These are phyloP conservation scores for Dasypogon diadema DNA, from an alignment of 2,888 invertebrate species.

Conservation along the genomic window DNA sequence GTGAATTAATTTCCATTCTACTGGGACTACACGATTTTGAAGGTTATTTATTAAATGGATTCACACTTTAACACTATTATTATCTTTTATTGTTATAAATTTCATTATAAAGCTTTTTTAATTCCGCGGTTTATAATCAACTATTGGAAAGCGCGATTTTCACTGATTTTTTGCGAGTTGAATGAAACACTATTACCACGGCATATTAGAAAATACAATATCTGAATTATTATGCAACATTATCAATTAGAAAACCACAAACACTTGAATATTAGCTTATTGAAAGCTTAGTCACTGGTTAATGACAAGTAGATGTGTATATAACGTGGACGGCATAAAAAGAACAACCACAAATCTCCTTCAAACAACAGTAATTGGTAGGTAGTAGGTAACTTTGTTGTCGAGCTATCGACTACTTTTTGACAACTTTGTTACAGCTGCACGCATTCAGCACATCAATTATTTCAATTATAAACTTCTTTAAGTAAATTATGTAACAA, in stretches of 20 bases:
- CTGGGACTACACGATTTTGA: neutral
- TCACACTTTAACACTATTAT: neutral
- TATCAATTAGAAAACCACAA: slow-evolving; percentile 34
- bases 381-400: slow-evolving; percentile 32
- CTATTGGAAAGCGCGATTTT: neutral
- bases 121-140: neutral
- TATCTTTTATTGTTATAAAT: slow-evolving; percentile 8
- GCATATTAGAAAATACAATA: neutral
- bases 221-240: slow-evolving; percentile 45
- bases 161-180: neutral
- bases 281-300: slow-evolving; percentile 38
- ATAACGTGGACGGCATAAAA: slow-evolving; percentile 53
- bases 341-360: slow-evolving; percentile 52
- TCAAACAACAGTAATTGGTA: slow-evolving; percentile 33
- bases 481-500: slow-evolving; percentile 49
- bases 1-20: slow-evolving; percentile 23
- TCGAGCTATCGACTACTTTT: slow-evolving; percentile 16
- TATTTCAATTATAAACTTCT: slow-evolving; percentile 12
- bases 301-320: slow-evolving; percentile 25
- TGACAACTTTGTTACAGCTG: neutral
- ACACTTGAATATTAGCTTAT: slow-evolving; percentile 30
- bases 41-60: neutral
- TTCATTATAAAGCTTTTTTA: slow-evolving; percentile 13
- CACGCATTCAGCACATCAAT: slow-evolving; percentile 11
- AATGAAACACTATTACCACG: neutral